Evolutionary conservation across 2,888 invertebrate species (phyloP).

Genomic region (Epinotia ramella): DNA sequence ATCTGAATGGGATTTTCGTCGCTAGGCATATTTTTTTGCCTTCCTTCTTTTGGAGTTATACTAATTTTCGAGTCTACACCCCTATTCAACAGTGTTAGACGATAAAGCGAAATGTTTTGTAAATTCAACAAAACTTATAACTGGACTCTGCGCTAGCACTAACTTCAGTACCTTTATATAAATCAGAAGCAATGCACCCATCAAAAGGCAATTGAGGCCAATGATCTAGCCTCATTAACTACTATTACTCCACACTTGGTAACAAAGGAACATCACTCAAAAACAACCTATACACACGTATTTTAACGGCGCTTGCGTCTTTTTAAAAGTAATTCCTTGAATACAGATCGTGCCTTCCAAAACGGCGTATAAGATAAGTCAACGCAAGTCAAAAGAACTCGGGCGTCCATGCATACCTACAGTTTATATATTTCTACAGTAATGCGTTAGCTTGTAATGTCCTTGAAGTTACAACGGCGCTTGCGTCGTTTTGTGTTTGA

Average conservation of each 20-base stretch:
- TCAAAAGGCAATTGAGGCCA: slow-evolving; percentile 29
- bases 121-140: too few species aligned
- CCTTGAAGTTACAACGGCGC: not conserved
- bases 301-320: not conserved
- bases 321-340: not conserved
- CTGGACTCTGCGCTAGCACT: not conserved
- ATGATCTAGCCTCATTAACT: slow-evolving; percentile 38
- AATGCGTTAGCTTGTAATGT: too few species aligned
- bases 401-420: too few species aligned
- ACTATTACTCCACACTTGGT: slow-evolving; percentile 17
- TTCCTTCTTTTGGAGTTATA: too few species aligned
- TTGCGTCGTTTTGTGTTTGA: not conserved
- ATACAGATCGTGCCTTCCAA: slow-evolving; percentile 51
- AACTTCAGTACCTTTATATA: slow-evolving; percentile 1
- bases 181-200: slow-evolving; percentile 11
- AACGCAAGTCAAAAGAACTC: too few species aligned
- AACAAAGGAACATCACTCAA: slow-evolving; percentile 4
- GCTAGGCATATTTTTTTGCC: too few species aligned
- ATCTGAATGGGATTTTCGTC: too few species aligned
- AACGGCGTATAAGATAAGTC: not conserved
- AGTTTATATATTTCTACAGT: too few species aligned
- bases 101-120: too few species aligned
- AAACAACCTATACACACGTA: not conserved
- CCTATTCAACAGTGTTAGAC: too few species aligned
- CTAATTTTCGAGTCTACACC: too few species aligned